Percentiles rank a stretch among this genome's conserved stretches.
These are phyloP conservation scores for Pelagia noctiluca DNA, from an alignment of 30 jellyfish, hydroid and myxozoan species.

Conservation along the genomic window DNA sequence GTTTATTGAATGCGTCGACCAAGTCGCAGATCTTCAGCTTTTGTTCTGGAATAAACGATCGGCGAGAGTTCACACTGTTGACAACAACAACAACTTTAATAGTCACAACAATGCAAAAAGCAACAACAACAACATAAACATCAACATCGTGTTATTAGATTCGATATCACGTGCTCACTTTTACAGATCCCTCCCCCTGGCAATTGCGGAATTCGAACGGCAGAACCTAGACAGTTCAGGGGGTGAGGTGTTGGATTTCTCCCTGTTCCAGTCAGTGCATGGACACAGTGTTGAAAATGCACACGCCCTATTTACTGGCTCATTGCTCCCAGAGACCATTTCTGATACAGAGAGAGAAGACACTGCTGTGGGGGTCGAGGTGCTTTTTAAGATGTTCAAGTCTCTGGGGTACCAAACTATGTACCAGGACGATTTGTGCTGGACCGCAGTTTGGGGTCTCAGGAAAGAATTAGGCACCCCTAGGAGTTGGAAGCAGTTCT, in stretches of 20 bases:
- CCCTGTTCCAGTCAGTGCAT: constrained; percentile 82
- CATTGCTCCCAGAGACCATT: constrained; percentile 61
- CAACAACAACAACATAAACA: constrained; percentile 16
- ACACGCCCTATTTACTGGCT: constrained; percentile 90
- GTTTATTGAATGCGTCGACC: constrained; percentile 18
- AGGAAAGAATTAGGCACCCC: constrained; percentile 82
- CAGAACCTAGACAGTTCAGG: constrained; percentile 17
- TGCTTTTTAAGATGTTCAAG: constrained; percentile 41
- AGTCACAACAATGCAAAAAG: too few relatives aligned
- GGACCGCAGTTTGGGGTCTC: constrained; percentile 88
- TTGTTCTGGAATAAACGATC: background rate
- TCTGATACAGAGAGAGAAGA: constrained; percentile 56
- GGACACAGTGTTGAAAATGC: constrained; percentile 94
- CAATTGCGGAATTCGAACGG: constrained; percentile 35
- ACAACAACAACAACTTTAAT: too few relatives aligned
- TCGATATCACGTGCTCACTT: constrained; percentile 89
- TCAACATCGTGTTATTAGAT: constrained; percentile 76
- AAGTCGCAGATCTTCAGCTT: background rate
- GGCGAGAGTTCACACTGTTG: too few relatives aligned
- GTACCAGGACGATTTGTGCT: constrained; percentile 90
- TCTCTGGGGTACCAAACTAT: constrained; percentile 70
- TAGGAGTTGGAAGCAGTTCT: constrained; percentile 56
- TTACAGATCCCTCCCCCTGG: constrained; percentile 75
- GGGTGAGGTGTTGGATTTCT: constrained; percentile 86
- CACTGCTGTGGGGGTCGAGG: constrained; percentile 50